Percentiles rank a stretch among this genome's conserved stretches.
Conservation (phyloP, 2,113 vertebrate species). For the Lontra canadensis region DNA sequence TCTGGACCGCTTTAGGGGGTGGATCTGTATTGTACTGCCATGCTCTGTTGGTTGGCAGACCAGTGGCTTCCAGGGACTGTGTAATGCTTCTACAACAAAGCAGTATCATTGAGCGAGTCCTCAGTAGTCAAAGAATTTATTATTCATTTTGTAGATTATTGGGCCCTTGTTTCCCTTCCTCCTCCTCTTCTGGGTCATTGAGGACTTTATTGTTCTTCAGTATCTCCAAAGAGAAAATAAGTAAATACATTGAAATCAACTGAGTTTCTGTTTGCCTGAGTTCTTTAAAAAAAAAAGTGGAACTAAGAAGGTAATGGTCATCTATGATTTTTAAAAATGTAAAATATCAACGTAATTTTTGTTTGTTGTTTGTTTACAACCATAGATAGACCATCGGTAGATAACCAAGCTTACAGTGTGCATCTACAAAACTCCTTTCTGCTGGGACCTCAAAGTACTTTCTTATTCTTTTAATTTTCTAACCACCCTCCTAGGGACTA, state of each 20-base stretch:
- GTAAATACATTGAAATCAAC: neutral
- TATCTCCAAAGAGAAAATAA: neutral
- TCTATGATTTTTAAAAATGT: neutral
- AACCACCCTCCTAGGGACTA: neutral
- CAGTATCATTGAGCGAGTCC: neutral
- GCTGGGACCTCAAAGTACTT: neutral
- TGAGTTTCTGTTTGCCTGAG: neutral
- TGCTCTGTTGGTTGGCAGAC: neutral
- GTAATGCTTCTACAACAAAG: neutral
- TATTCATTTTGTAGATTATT: neutral
- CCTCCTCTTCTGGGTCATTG: neutral
- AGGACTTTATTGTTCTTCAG: neutral
- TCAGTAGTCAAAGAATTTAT: neutral
- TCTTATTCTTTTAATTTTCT: no score
- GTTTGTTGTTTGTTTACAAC: neutral
- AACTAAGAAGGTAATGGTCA: neutral
- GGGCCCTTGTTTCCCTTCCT: neutral
- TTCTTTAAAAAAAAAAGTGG: neutral
- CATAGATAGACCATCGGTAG: neutral
- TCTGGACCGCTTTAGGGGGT: neutral
- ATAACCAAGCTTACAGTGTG: neutral
- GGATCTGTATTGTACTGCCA: neutral
- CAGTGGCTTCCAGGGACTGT: neutral
- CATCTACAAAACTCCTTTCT: neutral
- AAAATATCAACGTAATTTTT: neutral